Evolutionary conservation across 2,888 invertebrate genomes (phyloP).

Genomic region (Seira musarum): DNA sequence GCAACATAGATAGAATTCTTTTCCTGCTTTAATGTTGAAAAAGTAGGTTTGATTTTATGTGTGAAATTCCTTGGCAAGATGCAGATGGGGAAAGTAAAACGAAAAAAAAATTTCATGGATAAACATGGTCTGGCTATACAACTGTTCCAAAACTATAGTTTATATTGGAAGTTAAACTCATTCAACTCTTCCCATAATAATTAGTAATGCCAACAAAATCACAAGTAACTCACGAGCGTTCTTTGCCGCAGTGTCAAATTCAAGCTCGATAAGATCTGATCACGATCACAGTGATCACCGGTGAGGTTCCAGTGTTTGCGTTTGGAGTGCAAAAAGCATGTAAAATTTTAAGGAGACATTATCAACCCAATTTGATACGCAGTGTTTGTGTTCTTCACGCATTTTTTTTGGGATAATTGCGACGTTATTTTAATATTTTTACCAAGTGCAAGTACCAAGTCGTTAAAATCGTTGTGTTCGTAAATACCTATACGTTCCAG

Average conservation of each 20-base stretch:
- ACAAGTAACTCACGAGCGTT: slow-evolving; percentile 12
- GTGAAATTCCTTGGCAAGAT: slow-evolving; percentile 19
- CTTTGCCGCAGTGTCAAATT: slow-evolving; percentile 19
- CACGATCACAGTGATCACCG: too few species aligned
- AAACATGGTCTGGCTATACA: neutral
- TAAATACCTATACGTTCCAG: too few species aligned
- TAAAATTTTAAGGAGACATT: neutral
- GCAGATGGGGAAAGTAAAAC: neutral
- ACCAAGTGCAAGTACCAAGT: neutral
- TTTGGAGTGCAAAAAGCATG: neutral
- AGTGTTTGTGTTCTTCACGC: neutral
- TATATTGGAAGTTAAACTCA: neutral
- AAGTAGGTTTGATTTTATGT: slow-evolving; percentile 18
- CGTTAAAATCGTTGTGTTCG: too few species aligned
- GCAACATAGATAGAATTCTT: slow-evolving; percentile 11
- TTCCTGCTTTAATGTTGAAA: neutral
- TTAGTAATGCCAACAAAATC: slow-evolving; percentile 19
- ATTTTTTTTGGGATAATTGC: neutral
- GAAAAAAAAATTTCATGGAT: neutral
- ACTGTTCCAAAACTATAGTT: neutral
- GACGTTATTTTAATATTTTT: neutral
- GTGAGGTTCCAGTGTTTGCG: slow-evolving; percentile 1
- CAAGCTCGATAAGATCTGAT: slow-evolving; percentile 13
- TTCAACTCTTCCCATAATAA: neutral
- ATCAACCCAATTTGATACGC: neutral